phyloP scores from a whole-genome alignment of 2,888 invertebrate genomes.

The Conchocele bisecta region DNA sequence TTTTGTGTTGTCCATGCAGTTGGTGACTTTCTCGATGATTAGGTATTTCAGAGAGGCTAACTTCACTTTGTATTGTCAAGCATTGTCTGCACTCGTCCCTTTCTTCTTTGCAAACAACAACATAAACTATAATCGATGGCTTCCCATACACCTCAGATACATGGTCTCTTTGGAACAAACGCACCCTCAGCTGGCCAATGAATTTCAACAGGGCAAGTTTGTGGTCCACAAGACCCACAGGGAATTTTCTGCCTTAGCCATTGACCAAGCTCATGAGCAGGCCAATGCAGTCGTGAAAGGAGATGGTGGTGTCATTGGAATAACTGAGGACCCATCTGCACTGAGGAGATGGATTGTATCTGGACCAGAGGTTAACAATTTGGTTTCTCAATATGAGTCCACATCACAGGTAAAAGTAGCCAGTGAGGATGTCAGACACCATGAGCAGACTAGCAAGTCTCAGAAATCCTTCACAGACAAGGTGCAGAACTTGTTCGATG shows the following conservation, averaged over 20 bases:
- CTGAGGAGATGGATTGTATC: conserved; percentile 66
- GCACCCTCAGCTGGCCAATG: conserved; percentile 48
- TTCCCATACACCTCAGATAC: conserved; percentile 61
- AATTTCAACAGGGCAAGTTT: conserved; percentile 59
- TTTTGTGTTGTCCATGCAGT: too few relatives aligned
- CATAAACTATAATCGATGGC: conserved; percentile 60
- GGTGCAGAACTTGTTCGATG: neutral
- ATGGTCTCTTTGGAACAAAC: conserved; percentile 52
- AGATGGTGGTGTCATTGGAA: conserved; percentile 62
- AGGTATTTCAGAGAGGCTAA: neutral
- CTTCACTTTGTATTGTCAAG: neutral
- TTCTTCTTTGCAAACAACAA: conserved; percentile 11
- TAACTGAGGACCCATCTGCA: conserved; percentile 58
- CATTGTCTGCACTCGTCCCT: neutral
- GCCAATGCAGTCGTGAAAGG: conserved; percentile 63
- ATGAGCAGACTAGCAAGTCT: conserved; percentile 10
- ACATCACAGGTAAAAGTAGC: conserved; percentile 8
- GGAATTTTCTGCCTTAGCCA: conserved; percentile 57
- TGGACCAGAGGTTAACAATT: conserved; percentile 46
- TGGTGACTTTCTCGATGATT: neutral
- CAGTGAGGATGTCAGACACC: conserved; percentile 1
- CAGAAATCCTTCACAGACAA: conserved; percentile 7
- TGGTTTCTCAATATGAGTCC: conserved; percentile 36
- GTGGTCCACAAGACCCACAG: conserved; percentile 53
- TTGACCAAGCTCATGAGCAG: conserved; percentile 67